Base-by-base conservation (phyloP, 2,113 vertebrate genomes). In the Theristicus caerulescens region DNA sequence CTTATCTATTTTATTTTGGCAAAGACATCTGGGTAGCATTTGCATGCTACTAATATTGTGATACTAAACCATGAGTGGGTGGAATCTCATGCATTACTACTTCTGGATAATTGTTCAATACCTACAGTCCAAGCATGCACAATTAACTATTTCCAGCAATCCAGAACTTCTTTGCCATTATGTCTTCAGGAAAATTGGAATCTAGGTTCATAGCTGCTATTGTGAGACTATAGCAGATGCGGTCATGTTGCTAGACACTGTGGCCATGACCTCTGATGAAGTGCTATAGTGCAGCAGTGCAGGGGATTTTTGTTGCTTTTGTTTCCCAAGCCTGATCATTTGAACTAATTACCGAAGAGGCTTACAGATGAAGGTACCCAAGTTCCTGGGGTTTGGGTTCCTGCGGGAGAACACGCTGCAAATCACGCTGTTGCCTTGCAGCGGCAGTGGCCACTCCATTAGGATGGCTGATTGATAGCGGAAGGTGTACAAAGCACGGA, bases 51-150 rank as follows among this genome's bases (percentile, higher is more conserved):
- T 58, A 12, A 16, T 59, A 26, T 7, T 80, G 38, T 59, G 51
- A 46, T 64, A n/a, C 17, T 34, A 32, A 77, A 66, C n/a, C 2
- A 3, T 8, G 40, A 46, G 32, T 44, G 27, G 14, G 14, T 92
- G 32, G 46, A n/a, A 73, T 77, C 31, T 90, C 27, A 15, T 29
- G 10, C 18, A 14, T 54, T 74, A 10, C 16, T 57, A 4, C 58
- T 59, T 64, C 44, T 61, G 52, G n/a, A 16, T 67, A 64, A 42
- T 29, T 57, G 7, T 55, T 86, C 31, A 29, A 21, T 34, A 40
- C 27, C 19, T 51, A 3, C 1, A 38, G 18, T 70, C 55, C 13
- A 58, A 42, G 51, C 7, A 10, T 1, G 0, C 34, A 32, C 38
- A 46, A 55, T 32, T 77, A 71, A 42, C 29, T 58, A 3, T 36